These are phyloP conservation scores for Rhombomys opimus DNA, from an alignment of 2,113 vertebrate genomes.

Conservation along the genomic window DNA sequence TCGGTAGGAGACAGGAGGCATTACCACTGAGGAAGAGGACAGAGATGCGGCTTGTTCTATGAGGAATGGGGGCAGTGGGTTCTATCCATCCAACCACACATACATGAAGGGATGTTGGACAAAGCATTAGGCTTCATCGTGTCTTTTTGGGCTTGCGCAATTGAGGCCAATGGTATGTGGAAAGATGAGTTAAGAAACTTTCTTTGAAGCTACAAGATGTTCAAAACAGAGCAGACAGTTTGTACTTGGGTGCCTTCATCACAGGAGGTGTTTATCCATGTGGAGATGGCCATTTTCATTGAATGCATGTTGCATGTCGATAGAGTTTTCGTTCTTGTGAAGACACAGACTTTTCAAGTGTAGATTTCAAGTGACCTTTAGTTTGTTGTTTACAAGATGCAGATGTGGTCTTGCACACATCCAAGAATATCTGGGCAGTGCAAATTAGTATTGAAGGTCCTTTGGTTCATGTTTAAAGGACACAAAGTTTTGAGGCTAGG, in stretches of 20 bases:
- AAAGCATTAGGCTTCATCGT: neutral
- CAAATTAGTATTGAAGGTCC: neutral
- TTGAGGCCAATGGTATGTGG: neutral
- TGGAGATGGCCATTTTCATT: neutral
- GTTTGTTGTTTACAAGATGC: neutral
- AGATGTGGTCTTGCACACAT: neutral
- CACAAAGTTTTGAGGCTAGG: neutral
- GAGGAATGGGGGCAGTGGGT: neutral
- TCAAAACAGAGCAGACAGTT: neutral
- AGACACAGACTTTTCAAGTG: neutral
- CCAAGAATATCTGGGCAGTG: neutral
- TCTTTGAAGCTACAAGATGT: neutral
- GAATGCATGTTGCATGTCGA: neutral
- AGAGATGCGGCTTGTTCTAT: neutral
- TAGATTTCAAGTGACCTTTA: neutral
- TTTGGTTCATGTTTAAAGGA: neutral
- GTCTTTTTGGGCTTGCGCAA: neutral
- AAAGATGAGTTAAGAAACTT: neutral
- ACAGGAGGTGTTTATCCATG: neutral
- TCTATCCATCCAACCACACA: neutral
- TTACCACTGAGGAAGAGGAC: accelerated
- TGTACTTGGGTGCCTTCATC: neutral
- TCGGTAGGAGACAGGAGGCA: neutral
- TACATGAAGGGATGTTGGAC: neutral
- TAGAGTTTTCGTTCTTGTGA: neutral